Percentiles rank a stretch among this genome's conserved stretches.
Conservation (phyloP, 2,113 vertebrate genomes). For the Caranx ignobilis region DNA sequence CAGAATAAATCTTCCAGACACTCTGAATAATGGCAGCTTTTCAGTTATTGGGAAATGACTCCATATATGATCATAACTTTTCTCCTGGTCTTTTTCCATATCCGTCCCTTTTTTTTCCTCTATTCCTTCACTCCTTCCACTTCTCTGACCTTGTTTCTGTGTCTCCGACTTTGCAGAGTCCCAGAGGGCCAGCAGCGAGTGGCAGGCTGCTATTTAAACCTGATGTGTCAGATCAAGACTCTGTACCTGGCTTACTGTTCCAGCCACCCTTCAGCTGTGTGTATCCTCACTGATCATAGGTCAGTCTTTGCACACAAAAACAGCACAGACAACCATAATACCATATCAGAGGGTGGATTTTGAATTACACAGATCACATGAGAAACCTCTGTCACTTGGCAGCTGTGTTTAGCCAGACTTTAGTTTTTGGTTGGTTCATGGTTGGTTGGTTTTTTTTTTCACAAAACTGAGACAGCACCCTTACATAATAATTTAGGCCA, state of each 20-base stretch:
- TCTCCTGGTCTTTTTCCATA: neutral
- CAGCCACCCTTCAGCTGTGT: constrained; percentile 94
- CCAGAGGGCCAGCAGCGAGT: constrained; percentile 93
- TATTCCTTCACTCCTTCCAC: neutral
- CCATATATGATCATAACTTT: neutral
- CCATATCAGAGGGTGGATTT: neutral
- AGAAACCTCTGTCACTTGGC: neutral
- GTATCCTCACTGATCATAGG: constrained; percentile 96
- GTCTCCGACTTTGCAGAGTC: constrained; percentile 79
- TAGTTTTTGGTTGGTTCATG: neutral
- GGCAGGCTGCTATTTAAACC: constrained; percentile 91
- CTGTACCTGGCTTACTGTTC: constrained; percentile 95
- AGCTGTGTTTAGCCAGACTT: neutral
- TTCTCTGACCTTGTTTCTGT: constrained; percentile 3
- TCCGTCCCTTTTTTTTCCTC: neutral
- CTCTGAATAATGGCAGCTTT: neutral
- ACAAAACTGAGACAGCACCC: neutral
- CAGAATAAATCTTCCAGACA: neutral
- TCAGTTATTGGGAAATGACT: neutral
- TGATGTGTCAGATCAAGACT: constrained; percentile 92
- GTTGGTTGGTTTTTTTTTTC: neutral
- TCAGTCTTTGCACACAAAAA: constrained; percentile 68
- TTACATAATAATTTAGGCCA: neutral
- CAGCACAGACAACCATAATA: neutral
- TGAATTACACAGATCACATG: neutral